phyloP scores from a whole-genome alignment of 2,113 vertebrate species.

The Pseudopodoces humilis region DNA sequence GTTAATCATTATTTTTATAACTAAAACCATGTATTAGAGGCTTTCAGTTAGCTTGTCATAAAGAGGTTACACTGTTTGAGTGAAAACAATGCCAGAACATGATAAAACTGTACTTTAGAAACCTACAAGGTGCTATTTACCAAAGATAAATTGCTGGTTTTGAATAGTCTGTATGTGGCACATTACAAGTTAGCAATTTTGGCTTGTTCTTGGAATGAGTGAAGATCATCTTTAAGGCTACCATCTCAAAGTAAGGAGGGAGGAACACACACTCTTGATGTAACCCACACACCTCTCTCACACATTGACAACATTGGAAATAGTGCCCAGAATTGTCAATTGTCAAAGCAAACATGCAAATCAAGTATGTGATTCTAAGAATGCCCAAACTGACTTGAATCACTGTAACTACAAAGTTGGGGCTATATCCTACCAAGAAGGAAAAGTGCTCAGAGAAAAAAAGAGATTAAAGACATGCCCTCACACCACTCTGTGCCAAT shows the following conservation, averaged over 20 bases:
- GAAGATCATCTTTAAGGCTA: background rate
- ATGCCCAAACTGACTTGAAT: background rate
- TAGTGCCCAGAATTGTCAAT: background rate
- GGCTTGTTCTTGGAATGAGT: background rate
- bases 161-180: background rate
- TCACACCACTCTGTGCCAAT: background rate
- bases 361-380: background rate
- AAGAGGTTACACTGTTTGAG: background rate
- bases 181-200: background rate
- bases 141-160: background rate
- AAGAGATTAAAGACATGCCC: background rate
- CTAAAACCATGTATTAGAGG: background rate
- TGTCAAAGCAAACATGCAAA: background rate
- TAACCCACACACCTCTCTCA: background rate
- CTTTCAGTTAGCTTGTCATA: background rate
- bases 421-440: background rate
- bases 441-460: background rate
- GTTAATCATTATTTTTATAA: constrained; percentile 27
- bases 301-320: background rate
- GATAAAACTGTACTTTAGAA: constrained; percentile 5
- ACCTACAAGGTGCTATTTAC: background rate
- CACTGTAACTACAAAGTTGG: background rate
- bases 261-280: background rate
- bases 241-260: background rate
- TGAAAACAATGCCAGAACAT: background rate